Evolutionary conservation across 2,113 vertebrate genomes (phyloP).

Genomic region (Promerops cafer): DNA sequence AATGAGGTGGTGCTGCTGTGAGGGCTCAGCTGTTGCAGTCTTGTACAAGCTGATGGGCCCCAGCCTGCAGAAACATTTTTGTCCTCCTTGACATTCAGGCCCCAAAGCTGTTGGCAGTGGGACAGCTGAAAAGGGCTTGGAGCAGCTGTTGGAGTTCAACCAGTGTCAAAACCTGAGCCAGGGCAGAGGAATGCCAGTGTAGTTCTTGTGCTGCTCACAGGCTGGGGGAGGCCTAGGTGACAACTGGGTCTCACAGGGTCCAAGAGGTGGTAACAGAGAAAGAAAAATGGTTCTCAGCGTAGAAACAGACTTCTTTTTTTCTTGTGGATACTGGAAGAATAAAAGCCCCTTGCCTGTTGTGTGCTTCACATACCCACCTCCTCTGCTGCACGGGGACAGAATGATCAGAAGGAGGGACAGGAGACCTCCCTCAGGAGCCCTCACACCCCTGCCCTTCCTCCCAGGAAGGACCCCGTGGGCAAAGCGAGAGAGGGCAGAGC

Average conservation of each 20-base stretch:
- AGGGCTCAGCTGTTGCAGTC: background rate
- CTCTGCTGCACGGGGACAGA: rapidly evolving
- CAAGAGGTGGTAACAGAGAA: background rate
- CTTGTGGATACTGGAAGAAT: background rate
- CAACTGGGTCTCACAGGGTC: background rate
- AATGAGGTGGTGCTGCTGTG: rapidly evolving
- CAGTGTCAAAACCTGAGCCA: background rate
- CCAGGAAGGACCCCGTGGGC: rapidly evolving
- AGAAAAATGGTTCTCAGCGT: background rate
- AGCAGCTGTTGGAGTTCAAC: background rate
- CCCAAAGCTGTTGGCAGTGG: rapidly evolving
- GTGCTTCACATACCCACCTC: background rate
- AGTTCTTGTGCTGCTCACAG: background rate
- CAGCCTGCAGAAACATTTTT: background rate
- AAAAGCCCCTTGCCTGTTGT: background rate
- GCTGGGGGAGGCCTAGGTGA: too few relatives aligned
- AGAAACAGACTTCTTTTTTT: background rate
- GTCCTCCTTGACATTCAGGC: background rate
- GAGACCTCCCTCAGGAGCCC: background rate
- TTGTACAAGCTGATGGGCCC: too few relatives aligned
- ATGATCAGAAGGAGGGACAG: background rate
- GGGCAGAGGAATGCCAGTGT: background rate
- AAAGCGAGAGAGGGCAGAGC: background rate
- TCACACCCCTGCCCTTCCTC: background rate
- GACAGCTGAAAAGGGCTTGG: background rate